Percentiles rank a stretch among this genome's conserved stretches.
phyloP scores from a whole-genome alignment of 2,113 vertebrate species.

The Gymnorhina tibicen region DNA sequence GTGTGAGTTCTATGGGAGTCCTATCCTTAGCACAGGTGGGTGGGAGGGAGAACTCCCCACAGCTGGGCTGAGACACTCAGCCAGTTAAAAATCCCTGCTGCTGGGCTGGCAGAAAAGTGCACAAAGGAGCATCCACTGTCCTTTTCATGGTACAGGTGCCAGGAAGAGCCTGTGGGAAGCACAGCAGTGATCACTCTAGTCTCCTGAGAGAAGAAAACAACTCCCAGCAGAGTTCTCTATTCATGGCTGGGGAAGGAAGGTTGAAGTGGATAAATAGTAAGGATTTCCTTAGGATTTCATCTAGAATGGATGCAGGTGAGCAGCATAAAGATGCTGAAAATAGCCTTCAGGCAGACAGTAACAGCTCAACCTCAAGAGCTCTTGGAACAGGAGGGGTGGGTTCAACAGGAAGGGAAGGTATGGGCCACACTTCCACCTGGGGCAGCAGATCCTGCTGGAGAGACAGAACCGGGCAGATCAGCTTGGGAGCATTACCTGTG shows the following conservation, averaged over 20 bases:
- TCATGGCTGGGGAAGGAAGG: not conserved
- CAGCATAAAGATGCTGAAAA: not conserved
- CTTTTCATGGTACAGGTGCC: not conserved
- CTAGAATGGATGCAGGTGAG: not conserved
- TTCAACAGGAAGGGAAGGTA: not conserved
- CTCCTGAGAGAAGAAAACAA: not conserved
- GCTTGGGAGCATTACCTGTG: not conserved
- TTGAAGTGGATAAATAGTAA: not conserved
- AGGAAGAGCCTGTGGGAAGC: not conserved
- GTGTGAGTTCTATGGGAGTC: not conserved
- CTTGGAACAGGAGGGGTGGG: not conserved
- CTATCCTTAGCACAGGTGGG: too few species aligned
- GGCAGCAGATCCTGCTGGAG: not conserved
- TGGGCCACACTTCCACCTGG: not conserved
- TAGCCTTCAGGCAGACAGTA: not conserved
- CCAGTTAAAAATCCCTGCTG: not conserved
- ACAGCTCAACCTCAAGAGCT: not conserved
- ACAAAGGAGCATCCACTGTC: not conserved
- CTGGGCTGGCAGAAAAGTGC: not conserved
- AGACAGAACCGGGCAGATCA: rapidly evolving
- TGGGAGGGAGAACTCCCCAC: not conserved
- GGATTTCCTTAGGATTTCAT: not conserved
- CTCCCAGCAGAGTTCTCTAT: not conserved
- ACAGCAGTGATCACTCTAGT: not conserved
- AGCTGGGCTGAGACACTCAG: not conserved